These are phyloP conservation scores for Macrobrachium nipponense DNA, from an alignment of 1,140 invertebrate genomes.

Conservation along the genomic window DNA sequence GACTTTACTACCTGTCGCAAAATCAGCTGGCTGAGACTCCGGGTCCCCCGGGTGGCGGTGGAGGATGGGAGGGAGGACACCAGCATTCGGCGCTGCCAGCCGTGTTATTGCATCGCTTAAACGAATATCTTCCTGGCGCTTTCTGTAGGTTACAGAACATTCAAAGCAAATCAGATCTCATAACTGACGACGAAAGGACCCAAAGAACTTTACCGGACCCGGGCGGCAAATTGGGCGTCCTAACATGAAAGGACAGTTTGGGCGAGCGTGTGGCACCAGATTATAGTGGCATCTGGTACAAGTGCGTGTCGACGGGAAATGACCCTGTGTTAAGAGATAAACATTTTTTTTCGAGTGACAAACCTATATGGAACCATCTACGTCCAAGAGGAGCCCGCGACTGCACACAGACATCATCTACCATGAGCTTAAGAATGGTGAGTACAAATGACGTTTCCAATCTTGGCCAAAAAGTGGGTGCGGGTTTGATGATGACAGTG, in stretches of 20 bases:
- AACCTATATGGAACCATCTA: conserved; percentile 41
- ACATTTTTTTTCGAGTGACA: conserved; percentile 4
- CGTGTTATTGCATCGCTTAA: background rate
- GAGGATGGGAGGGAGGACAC: background rate
- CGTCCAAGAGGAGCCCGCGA: conserved; percentile 16
- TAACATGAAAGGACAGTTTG: conserved; percentile 7
- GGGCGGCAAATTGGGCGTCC: background rate
- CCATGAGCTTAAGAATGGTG: conserved; percentile 38
- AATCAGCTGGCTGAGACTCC: conserved; percentile 17
- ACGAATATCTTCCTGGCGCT: too few species aligned
- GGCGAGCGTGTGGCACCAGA: conserved; percentile 1
- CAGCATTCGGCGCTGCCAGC: background rate
- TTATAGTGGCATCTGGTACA: conserved; percentile 41
- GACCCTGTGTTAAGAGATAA: conserved; percentile 26
- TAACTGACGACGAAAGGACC: too few species aligned
- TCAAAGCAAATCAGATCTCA: too few species aligned
- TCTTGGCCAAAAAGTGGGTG: background rate
- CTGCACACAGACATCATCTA: conserved; percentile 32
- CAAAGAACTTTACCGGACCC: too few species aligned
- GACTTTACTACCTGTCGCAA: conserved; percentile 37
- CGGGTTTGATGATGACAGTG: conserved; percentile 30
- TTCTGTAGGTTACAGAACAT: too few species aligned
- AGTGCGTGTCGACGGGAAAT: conserved; percentile 37
- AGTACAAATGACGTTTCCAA: conserved; percentile 27
- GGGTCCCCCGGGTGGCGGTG: too few species aligned